Base-by-base conservation (phyloP, 2,113 vertebrate species). In the Dissostichus mawsoni region DNA sequence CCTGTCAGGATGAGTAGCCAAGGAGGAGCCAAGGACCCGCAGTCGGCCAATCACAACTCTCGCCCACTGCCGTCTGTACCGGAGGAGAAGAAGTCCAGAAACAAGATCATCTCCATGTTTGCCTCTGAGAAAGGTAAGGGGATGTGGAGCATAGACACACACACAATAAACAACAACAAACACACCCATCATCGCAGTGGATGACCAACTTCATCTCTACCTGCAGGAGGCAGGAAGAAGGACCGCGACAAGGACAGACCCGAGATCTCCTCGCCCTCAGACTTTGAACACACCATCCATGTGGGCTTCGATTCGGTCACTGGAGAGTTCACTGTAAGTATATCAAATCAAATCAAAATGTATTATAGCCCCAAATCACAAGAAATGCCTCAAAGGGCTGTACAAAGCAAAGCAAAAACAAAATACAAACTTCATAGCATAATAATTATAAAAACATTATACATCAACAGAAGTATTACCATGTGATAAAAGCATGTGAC, bases 281-380 rank as follows among this genome's bases (percentile, higher is more conserved):
- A 99, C 95, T 99, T 99, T 87, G 98, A 99, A 85, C 98, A 99
- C 92, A 99, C 98, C 55, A 99, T 99, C 92, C 98, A 99, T 58
- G 98, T 99, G 66, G 98, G 98, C 89, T 99, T 99, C 87, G 98
- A 99, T 85, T 97, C 98, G 0, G 96, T 99, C 89, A 99, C 98
- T 29, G 98, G 98, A 94, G 98, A 99, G 92, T 99, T 99, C 95
- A 99, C 98, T 82, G 98, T 99, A 94, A 97, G 95, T 93, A 57
- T 75, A 20, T 10, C 45, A 50, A 78, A 20, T 10, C 45, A 50
- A 47, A 80, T 78, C 51, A 63, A 51, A 66, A 81, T 64, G 74
- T 25, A 2, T 25, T 25, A 25, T 0, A 2, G 25, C 25, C 25
- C 25, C 25, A 25, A 25, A 25, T 25, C 74, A 65, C 52, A 57